These are phyloP conservation scores for Plusia festucae DNA, from an alignment of 2,888 invertebrate species.

Conservation along the genomic window DNA sequence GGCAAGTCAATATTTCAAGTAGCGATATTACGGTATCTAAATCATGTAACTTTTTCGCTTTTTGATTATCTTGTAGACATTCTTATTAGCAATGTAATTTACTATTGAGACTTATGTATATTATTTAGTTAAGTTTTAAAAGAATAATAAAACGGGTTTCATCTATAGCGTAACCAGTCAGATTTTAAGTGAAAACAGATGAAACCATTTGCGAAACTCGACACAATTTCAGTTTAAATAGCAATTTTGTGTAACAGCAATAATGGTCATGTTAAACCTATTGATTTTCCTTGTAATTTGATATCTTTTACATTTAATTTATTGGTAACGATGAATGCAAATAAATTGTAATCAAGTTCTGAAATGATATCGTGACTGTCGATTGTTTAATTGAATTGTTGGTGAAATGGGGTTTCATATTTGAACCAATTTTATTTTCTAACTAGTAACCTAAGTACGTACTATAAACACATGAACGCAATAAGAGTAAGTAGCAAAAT, in stretches of 20 bases:
- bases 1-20: no score
- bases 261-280: constrained; percentile 45
- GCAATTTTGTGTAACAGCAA: constrained; percentile 41
- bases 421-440: no score
- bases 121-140: background rate
- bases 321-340: constrained; percentile 5
- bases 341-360: background rate
- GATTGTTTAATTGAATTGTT: no score
- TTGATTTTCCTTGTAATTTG: constrained; percentile 30
- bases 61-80: no score
- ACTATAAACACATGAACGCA: no score
- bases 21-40: no score
- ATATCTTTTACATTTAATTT: constrained; percentile 31
- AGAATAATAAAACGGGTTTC: constrained; percentile 33
- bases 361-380: background rate
- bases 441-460: no score
- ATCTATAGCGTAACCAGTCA: constrained; percentile 33
- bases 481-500: no score
- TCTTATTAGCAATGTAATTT: no score
- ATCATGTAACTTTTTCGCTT: no score
- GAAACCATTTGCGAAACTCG: constrained; percentile 46
- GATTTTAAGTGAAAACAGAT: constrained; percentile 51
- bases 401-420: no score
- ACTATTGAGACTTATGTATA: background rate
- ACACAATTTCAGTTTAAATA: constrained; percentile 45